phyloP scores from a whole-genome alignment of 2,113 vertebrate species.

The Muscicapa adusta region DNA sequence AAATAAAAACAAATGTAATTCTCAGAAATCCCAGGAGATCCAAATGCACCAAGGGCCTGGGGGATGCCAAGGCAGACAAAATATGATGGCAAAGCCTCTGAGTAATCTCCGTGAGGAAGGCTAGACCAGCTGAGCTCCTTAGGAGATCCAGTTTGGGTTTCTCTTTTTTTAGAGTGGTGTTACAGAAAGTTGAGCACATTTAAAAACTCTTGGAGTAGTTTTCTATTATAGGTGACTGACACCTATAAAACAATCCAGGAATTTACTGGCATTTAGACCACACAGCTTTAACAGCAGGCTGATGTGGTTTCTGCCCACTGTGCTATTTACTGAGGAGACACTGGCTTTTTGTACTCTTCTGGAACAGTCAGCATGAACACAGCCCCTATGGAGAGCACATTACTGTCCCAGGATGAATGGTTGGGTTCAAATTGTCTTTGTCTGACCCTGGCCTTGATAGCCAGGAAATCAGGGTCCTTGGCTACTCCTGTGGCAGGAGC shows the following conservation, averaged over 20 bases:
- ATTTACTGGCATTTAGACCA: background rate
- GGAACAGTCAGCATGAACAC: background rate
- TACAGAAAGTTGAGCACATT: background rate
- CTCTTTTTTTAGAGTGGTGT: accelerated
- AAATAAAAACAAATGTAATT: background rate
- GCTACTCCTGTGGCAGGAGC: background rate
- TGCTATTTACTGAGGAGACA: background rate
- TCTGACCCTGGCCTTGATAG: background rate
- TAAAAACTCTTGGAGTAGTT: background rate
- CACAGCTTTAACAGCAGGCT: background rate
- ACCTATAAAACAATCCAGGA: background rate
- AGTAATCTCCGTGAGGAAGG: background rate
- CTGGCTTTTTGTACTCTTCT: background rate
- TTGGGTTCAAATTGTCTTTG: background rate
- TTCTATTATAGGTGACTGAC: background rate
- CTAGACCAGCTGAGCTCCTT: background rate
- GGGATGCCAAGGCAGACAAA: background rate
- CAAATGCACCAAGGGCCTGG: background rate
- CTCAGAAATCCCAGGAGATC: background rate
- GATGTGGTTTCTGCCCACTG: background rate
- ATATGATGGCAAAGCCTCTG: background rate
- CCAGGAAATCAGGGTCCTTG: background rate
- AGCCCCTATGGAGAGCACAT: background rate
- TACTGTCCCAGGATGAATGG: background rate
- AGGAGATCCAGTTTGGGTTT: background rate